These are phyloP conservation scores for Drosophila vallismaia DNA, from an alignment of 2,888 invertebrate genomes.

Conservation along the genomic window DNA sequence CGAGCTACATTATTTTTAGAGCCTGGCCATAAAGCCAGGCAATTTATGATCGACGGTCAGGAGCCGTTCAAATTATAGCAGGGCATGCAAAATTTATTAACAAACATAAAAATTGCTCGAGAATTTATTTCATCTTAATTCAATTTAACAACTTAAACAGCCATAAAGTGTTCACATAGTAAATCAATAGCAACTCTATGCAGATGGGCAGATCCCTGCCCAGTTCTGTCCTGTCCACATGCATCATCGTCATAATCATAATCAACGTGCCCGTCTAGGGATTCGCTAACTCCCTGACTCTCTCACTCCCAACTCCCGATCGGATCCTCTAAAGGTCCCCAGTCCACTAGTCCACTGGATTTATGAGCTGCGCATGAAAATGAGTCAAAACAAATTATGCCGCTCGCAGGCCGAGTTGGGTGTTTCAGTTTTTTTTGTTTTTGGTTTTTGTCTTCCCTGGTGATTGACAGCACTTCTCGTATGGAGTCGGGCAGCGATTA, in stretches of 20 bases:
- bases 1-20: conserved; percentile 67
- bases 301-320: conserved; percentile 6
- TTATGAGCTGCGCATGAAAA: conserved; percentile 78
- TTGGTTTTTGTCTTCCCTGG: not conserved
- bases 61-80: conserved; percentile 72
- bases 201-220: conserved; percentile 3
- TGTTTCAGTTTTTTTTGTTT: not conserved
- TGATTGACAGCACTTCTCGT: conserved; percentile 59
- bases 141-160: conserved; percentile 82
- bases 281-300: too few species aligned
- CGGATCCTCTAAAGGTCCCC: conserved; percentile 18
- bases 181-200: conserved; percentile 71
- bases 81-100: conserved; percentile 80
- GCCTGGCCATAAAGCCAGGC: conserved; percentile 32
- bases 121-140: conserved; percentile 82
- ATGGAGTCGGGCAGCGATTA: conserved; percentile 52
- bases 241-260: conserved; percentile 44
- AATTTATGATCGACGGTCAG: conserved; percentile 50
- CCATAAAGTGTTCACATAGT: conserved; percentile 82
- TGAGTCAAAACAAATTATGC: conserved; percentile 81
- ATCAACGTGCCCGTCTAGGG: conserved; percentile 27
- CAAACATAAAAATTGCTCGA: conserved; percentile 74
- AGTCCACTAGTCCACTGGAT: conserved; percentile 50
- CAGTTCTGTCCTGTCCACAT: conserved; percentile 46
- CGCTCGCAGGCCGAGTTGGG: conserved; percentile 38